Percentiles rank a stretch among this genome's conserved stretches.
Conservation (phyloP, 2,113 vertebrate genomes). For the Lepisosteus oculatus region DNA sequence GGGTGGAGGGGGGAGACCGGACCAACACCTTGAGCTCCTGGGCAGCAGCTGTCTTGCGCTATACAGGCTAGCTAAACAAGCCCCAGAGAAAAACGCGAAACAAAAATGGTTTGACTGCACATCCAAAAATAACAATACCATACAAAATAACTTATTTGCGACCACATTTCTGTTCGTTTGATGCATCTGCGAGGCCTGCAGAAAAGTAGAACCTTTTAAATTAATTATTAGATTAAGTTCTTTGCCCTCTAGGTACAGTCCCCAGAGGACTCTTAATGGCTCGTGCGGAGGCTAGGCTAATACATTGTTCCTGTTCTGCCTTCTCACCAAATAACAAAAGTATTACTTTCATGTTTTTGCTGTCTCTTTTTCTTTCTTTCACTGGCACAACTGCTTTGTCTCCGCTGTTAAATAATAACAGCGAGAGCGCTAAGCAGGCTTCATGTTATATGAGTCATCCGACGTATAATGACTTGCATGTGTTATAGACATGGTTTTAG, state of each 20-base stretch:
- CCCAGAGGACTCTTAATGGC: background rate
- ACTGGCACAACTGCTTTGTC: slow-evolving; percentile 40
- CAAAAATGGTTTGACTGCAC: slow-evolving; percentile 37
- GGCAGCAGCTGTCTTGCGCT: slow-evolving; percentile 64
- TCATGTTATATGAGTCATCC: slow-evolving; percentile 51
- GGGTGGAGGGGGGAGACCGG: slow-evolving; percentile 42
- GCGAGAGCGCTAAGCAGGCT: slow-evolving; percentile 52
- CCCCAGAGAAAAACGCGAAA: slow-evolving; percentile 62
- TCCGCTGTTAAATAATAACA: slow-evolving; percentile 45
- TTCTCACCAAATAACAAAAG: background rate
- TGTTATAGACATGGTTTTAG: background rate
- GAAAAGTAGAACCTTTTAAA: no score
- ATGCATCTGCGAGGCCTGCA: no score
- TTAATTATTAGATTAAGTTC: no score
- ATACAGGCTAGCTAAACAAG: slow-evolving; percentile 69
- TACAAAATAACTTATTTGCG: no score
- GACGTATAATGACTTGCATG: slow-evolving; percentile 27
- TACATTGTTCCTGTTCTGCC: slow-evolving; percentile 32
- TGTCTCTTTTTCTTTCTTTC: slow-evolving; percentile 49
- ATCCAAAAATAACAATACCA: background rate
- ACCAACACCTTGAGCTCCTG: slow-evolving; percentile 38
- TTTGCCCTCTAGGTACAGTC: no score
- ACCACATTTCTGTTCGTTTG: no score
- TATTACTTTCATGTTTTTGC: slow-evolving; percentile 36
- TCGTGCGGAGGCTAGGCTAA: slow-evolving; percentile 18